A percentile compares a stretch with the other conserved stretches of the same genome.
Conservation (phyloP, 2,113 vertebrate species). For the Serilophus lunatus region DNA sequence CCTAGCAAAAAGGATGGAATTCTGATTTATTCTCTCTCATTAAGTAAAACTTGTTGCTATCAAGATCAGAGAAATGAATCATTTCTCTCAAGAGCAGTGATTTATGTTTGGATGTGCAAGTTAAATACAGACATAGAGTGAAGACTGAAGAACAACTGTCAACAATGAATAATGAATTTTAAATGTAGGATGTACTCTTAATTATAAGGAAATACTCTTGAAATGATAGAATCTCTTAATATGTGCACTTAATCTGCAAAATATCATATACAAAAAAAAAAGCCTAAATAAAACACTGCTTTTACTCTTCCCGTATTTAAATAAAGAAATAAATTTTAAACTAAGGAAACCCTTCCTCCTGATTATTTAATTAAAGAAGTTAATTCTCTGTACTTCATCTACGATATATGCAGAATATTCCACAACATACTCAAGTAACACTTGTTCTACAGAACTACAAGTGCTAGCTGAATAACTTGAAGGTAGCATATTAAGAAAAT, state of each 20-base stretch:
- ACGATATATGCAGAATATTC: neutral
- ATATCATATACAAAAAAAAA: neutral
- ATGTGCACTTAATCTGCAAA: neutral
- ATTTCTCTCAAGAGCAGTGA: neutral
- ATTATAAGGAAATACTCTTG: neutral
- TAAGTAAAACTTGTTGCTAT: neutral
- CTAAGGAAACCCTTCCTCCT: neutral
- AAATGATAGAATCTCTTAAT: neutral
- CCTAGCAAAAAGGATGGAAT: neutral
- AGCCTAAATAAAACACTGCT: neutral
- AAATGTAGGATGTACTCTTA: neutral
- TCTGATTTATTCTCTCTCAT: neutral
- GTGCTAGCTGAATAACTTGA: neutral
- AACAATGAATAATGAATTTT: neutral
- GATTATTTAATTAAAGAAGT: neutral
- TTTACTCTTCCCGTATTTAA: neutral
- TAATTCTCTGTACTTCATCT: neutral
- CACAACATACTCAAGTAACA: neutral
- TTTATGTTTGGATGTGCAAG: neutral
- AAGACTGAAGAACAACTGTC: neutral
- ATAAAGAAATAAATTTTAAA: neutral
- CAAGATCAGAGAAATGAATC: neutral
- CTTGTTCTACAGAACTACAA: neutral
- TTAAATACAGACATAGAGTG: neutral
- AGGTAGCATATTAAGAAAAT: neutral